Conservation (phyloP, 2,113 vertebrate genomes). For the Cephalopholis sonnerati region DNA sequence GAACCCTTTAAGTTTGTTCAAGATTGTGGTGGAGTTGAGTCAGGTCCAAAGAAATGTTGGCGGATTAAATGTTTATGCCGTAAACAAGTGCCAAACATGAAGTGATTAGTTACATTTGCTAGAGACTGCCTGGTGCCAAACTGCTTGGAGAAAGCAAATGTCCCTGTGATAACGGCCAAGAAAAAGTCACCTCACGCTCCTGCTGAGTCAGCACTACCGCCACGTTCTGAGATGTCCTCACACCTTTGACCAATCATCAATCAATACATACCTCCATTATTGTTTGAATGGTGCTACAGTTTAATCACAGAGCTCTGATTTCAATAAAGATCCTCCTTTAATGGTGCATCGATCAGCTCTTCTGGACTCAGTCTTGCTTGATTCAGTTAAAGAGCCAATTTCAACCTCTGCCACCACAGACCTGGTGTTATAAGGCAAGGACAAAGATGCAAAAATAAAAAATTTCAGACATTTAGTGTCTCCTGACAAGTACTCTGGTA, state of each 20-base stretch:
- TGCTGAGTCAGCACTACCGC: slow-evolving; percentile 52
- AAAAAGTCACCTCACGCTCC: slow-evolving; percentile 59
- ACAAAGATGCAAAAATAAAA: not conserved
- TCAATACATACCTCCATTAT: slow-evolving; percentile 64
- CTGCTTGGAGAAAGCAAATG: slow-evolving; percentile 14
- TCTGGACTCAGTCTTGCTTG: slow-evolving; percentile 15
- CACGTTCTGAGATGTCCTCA: slow-evolving; percentile 41
- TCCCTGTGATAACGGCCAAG: slow-evolving; percentile 45
- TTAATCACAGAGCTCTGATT: slow-evolving; percentile 60
- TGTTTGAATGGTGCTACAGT: slow-evolving; percentile 52
- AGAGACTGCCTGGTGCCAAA: slow-evolving; percentile 39
- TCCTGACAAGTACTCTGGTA: not conserved
- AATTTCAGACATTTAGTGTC: slow-evolving; percentile 11
- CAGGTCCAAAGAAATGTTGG: slow-evolving; percentile 17
- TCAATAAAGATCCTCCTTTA: slow-evolving; percentile 37
- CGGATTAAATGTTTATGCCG: slow-evolving; percentile 34
- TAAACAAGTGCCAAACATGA: slow-evolving; percentile 45
- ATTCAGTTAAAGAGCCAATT: slow-evolving; percentile 24
- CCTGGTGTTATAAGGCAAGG: not conserved
- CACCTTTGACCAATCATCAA: slow-evolving; percentile 56
- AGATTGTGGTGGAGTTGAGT: slow-evolving; percentile 26
- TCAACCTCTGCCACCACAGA: not conserved
- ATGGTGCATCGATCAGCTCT: slow-evolving; percentile 41
- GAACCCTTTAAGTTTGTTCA: slow-evolving; percentile 28
- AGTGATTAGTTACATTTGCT: slow-evolving; percentile 61